A percentile compares a stretch with the other conserved stretches of the same genome.
Conservation (phyloP, 2,797 vertebrate species). For the Aythya fuligula region DNA sequence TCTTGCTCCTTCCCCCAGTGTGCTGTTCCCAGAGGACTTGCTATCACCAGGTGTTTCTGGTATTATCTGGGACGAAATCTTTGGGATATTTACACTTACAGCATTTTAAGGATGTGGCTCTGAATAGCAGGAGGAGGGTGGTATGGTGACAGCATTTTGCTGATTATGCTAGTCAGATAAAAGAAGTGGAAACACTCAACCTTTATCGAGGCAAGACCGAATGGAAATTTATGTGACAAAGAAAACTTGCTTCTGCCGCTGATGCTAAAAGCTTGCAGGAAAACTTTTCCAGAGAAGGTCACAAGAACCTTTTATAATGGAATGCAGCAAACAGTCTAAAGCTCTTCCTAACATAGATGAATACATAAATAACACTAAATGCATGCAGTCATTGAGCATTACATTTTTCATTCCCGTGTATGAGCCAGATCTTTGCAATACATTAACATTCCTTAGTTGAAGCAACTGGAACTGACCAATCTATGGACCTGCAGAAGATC, state of each 20-base stretch:
- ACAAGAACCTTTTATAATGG: not conserved
- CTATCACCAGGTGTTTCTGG: not conserved
- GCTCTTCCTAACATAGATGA: not conserved
- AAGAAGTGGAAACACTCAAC: not conserved
- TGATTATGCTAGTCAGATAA: not conserved
- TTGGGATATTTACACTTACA: not conserved
- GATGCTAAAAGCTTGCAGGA: not conserved
- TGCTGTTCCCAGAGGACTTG: not conserved
- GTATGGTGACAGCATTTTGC: not conserved
- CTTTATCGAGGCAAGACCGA: not conserved
- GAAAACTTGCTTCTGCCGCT: not conserved
- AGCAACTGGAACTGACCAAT: not conserved
- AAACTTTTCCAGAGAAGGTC: not conserved
- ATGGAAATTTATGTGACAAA: not conserved
- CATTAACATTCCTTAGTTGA: not conserved
- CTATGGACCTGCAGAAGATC: not conserved
- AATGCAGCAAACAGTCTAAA: not conserved
- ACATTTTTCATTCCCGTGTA: not conserved
- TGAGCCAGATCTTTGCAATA: not conserved
- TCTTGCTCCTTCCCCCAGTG: not conserved
- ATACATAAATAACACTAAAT: not conserved
- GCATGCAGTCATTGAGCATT: accelerated
- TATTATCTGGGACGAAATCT: not conserved
- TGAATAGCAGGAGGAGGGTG: not conserved
- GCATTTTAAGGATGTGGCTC: not conserved